Conservation (phyloP, 2,113 vertebrate genomes). For the Pantherophis guttatus region DNA sequence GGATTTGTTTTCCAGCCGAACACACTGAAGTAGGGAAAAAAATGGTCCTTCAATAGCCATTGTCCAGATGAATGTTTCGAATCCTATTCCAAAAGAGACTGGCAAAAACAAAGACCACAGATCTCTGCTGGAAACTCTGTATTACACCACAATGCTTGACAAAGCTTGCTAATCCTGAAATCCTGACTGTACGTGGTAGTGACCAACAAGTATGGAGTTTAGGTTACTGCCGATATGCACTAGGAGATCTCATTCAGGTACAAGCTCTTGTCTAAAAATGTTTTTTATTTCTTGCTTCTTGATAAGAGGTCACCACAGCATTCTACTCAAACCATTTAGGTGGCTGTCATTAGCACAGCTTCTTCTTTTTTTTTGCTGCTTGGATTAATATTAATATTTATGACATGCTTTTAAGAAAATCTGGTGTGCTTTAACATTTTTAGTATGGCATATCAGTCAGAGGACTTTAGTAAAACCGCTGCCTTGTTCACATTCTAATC, state of each 20-base stretch:
- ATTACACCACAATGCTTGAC: neutral
- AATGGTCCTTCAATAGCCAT: neutral
- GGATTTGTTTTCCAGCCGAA: neutral
- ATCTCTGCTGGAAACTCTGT: neutral
- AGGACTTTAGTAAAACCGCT: neutral
- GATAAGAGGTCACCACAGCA: neutral
- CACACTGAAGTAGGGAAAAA: neutral
- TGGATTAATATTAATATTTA: neutral
- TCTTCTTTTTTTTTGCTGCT: neutral
- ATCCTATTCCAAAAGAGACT: neutral
- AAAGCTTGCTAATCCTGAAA: neutral
- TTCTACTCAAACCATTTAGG: neutral
- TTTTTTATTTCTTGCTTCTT: neutral
- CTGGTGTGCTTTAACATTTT: neutral
- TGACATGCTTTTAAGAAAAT: neutral
- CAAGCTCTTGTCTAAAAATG: neutral
- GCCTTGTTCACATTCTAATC: no score
- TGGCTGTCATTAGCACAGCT: neutral
- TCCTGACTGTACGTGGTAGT: neutral
- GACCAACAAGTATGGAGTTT: no score
- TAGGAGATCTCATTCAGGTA: neutral
- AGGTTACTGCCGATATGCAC: neutral
- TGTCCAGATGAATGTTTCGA: neutral
- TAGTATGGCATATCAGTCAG: neutral
- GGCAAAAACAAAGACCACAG: neutral